Evolutionary conservation across 2,797 vertebrate species (phyloP).

Genomic region (Coendou prehensilis): DNA sequence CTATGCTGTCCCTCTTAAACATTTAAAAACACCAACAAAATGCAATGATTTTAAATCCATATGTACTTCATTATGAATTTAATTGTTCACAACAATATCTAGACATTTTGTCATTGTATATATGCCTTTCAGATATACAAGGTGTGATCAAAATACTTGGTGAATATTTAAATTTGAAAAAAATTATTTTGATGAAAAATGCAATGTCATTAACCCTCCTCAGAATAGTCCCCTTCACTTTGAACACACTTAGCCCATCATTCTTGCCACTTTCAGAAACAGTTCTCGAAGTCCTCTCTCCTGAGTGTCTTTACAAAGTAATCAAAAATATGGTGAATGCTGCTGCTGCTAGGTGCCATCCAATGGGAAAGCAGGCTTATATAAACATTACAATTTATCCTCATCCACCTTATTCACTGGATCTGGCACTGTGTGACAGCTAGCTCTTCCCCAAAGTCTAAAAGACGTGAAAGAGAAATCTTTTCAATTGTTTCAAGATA

Average conservation of each 20-base stretch:
- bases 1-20: background rate
- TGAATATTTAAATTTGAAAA: background rate
- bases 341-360: background rate
- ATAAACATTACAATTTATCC: background rate
- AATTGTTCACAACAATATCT: constrained; percentile 6
- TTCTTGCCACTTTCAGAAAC: background rate
- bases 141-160: background rate
- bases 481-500: background rate
- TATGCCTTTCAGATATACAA: background rate
- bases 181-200: background rate
- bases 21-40: constrained; percentile 20
- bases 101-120: background rate
- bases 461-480: background rate
- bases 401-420: background rate
- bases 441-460: background rate
- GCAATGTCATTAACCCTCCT: background rate
- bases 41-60: background rate
- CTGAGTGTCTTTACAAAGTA: background rate
- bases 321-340: background rate
- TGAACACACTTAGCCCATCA: background rate
- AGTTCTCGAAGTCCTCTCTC: background rate
- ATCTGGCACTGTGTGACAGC: background rate
- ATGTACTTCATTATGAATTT: background rate
- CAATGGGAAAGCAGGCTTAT: background rate
- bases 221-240: background rate